These are phyloP conservation scores for Gnathonemus echidnorhynchus DNA, from an alignment of 2,113 vertebrate species.

Conservation along the genomic window DNA sequence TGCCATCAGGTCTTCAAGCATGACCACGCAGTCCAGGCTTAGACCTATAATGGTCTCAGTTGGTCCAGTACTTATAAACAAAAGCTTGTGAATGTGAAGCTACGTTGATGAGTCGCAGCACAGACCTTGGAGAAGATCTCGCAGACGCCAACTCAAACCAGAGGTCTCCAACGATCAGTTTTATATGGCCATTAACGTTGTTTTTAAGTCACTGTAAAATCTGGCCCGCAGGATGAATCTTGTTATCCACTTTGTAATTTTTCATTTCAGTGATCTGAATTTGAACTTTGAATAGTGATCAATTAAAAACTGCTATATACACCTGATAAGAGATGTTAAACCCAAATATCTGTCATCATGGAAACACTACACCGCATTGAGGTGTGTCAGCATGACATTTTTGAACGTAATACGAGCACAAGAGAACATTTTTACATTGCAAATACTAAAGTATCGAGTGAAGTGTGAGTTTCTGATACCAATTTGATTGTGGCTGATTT, in stretches of 20 bases:
- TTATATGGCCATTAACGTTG: not conserved
- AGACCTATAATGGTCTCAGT: not conserved
- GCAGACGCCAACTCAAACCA: not conserved
- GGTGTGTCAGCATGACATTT: not conserved
- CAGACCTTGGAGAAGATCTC: not conserved
- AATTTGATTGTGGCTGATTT: not conserved
- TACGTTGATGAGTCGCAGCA: not conserved
- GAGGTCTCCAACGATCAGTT: not conserved
- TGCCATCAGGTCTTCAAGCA: not conserved
- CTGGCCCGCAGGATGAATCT: not conserved
- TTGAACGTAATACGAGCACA: not conserved
- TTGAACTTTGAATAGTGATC: not conserved
- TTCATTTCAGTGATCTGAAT: not conserved
- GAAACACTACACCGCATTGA: not conserved
- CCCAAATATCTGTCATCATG: not conserved
- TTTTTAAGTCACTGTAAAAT: not conserved
- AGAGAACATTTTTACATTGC: slow-evolving; percentile 1
- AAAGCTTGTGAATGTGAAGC: not conserved
- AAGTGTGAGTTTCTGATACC: not conserved
- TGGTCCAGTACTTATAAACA: not conserved
- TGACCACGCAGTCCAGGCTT: not conserved
- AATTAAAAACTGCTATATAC: not conserved
- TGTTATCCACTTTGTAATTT: not conserved
- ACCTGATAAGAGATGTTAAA: not conserved
- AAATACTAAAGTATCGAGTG: not conserved